These are phyloP conservation scores for Peromyscus californicus DNA, from an alignment of 2,113 vertebrate species.

Conservation along the genomic window DNA sequence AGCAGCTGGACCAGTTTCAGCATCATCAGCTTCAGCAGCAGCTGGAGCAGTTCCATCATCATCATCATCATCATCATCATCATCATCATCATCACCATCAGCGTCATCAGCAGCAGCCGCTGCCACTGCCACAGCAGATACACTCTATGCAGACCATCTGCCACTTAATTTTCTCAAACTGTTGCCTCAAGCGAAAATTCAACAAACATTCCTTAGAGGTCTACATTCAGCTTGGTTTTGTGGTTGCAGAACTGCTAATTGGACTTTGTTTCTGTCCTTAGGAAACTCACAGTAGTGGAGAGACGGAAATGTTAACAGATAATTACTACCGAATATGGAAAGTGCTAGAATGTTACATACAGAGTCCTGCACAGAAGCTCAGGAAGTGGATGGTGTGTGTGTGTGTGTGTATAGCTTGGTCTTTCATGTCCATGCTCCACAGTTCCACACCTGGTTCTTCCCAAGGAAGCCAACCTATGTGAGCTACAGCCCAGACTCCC, in stretches of 20 bases:
- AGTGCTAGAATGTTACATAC: not conserved
- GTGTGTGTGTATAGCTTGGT: not conserved
- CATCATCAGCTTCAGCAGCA: no score
- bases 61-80: no score
- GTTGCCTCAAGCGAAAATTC: conserved; percentile 66
- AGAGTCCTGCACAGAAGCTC: not conserved
- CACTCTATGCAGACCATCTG: conserved; percentile 62
- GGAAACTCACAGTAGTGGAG: not conserved
- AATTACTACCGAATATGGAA: not conserved
- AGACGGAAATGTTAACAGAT: conserved; percentile 13
- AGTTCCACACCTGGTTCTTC: not conserved
- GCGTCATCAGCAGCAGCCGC: no score
- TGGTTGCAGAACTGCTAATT: not conserved
- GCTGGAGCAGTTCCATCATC: no score
- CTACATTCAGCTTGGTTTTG: conserved; percentile 32
- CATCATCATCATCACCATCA: no score
- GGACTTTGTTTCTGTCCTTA: not conserved
- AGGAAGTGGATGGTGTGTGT: not conserved
- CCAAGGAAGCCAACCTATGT: not conserved
- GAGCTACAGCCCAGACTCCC: not conserved
- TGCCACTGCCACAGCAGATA: not conserved
- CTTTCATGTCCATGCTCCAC: not conserved
- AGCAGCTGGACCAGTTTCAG: no score
- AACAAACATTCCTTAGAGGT: conserved; percentile 60
- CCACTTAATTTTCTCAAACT: conserved; percentile 72